Conservation (phyloP, 2,888 invertebrate species). For the Drosophila paracracens region DNA sequence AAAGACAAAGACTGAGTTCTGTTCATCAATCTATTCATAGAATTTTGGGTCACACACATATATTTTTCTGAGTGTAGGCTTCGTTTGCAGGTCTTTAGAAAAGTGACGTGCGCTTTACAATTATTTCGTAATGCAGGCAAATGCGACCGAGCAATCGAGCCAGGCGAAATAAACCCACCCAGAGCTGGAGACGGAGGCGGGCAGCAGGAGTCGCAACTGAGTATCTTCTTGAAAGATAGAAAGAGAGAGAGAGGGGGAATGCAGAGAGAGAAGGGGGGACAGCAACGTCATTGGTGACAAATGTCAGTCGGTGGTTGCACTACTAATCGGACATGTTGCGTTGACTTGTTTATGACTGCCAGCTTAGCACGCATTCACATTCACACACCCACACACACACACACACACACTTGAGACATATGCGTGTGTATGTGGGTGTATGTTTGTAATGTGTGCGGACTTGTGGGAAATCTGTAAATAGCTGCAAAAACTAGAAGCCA, state of each 20-base stretch:
- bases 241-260: background rate
- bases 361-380: conserved; percentile 66
- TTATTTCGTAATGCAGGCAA: conserved; percentile 80
- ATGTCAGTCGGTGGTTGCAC: conserved; percentile 77
- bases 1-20: background rate
- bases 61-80: conserved; percentile 18
- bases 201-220: conserved; percentile 11
- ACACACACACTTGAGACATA: conserved; percentile 20
- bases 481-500: conserved; percentile 73
- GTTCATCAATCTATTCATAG: background rate
- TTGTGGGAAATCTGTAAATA: conserved; percentile 79
- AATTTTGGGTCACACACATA: background rate
- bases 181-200: background rate
- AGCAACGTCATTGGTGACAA: conserved; percentile 69
- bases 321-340: conserved; percentile 79
- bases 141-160: conserved; percentile 69
- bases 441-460: conserved; percentile 64
- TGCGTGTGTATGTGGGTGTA: conserved; percentile 11
- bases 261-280: conserved; percentile 12
- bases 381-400: conserved; percentile 20
- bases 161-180: conserved; percentile 5
- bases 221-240: conserved; percentile 29
- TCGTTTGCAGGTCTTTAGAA: conserved; percentile 74
- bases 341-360: conserved; percentile 78
- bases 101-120: conserved; percentile 80